phyloP scores from a whole-genome alignment of 1,140 invertebrate species.

The Brachionus rotundiformis region DNA sequence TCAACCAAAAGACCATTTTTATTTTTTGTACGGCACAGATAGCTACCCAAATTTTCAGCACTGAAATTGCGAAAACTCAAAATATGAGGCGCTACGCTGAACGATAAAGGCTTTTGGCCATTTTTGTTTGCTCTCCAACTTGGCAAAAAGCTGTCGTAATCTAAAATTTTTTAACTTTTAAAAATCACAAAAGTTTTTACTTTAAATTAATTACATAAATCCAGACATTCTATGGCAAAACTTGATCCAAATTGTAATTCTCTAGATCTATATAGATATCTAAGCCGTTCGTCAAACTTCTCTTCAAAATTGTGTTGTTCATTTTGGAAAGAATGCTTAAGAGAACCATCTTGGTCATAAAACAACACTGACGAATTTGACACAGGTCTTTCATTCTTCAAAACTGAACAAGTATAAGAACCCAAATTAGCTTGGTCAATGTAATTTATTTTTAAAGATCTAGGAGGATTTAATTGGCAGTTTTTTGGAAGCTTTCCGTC shows the following conservation, averaged over 20 bases:
- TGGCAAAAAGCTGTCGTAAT: slow-evolving; percentile 20
- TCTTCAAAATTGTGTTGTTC: neutral
- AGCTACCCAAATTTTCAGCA: neutral
- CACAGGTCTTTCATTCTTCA: neutral
- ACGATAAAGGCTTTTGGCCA: neutral
- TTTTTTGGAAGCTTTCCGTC: neutral
- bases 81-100: neutral
- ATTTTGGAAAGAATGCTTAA: neutral
- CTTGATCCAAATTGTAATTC: neutral
- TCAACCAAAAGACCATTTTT: slow-evolving; percentile 38
- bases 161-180: slow-evolving; percentile 21
- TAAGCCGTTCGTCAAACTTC: neutral
- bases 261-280: neutral
- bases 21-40: slow-evolving; percentile 36
- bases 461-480: neutral
- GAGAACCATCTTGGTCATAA: neutral
- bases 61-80: slow-evolving; percentile 2
- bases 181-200: no score
- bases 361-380: neutral
- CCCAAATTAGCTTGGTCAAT: neutral
- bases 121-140: neutral
- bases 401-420: neutral
- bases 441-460: neutral
- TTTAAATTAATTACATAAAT: slow-evolving; percentile 15
- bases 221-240: slow-evolving; percentile 31